Percentiles rank a stretch among this genome's conserved stretches.
Conservation (phyloP, 2,888 invertebrate genomes). For the Andricus curvator region DNA sequence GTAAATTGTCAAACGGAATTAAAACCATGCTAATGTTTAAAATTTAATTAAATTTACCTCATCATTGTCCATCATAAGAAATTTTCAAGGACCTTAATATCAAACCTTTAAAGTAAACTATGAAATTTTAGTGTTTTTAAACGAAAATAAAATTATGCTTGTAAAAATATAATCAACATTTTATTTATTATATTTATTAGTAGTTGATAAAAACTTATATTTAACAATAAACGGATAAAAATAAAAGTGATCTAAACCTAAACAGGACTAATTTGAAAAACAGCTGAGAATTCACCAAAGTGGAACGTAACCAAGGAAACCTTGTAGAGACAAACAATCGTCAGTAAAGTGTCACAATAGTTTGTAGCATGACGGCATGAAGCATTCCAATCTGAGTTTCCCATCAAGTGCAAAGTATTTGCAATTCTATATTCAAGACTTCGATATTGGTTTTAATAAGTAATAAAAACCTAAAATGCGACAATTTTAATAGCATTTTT, state of each 20-base stretch:
- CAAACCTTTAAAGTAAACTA: background rate
- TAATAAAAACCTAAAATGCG: background rate
- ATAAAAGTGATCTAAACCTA: background rate
- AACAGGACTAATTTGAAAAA: conserved; percentile 11
- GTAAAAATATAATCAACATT: background rate
- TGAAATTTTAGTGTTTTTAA: no score
- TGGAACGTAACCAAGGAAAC: conserved; percentile 31
- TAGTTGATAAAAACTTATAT: background rate
- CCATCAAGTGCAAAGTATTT: background rate
- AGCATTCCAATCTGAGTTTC: background rate
- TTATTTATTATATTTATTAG: background rate
- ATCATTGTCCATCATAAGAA: conserved; percentile 4
- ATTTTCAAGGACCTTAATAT: background rate
- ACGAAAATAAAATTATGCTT: no score
- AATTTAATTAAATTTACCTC: conserved; percentile 13
- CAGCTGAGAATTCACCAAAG: conserved; percentile 21
- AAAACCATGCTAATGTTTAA: background rate
- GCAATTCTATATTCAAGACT: background rate
- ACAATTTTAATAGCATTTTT: background rate
- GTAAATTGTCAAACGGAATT: background rate
- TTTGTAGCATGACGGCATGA: background rate
- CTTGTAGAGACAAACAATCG: background rate
- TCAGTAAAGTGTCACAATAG: background rate
- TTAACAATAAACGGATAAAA: background rate
- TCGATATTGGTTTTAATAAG: background rate